phyloP scores from a whole-genome alignment of 2,113 vertebrate genomes.

The Gallinago paraguaiae region DNA sequence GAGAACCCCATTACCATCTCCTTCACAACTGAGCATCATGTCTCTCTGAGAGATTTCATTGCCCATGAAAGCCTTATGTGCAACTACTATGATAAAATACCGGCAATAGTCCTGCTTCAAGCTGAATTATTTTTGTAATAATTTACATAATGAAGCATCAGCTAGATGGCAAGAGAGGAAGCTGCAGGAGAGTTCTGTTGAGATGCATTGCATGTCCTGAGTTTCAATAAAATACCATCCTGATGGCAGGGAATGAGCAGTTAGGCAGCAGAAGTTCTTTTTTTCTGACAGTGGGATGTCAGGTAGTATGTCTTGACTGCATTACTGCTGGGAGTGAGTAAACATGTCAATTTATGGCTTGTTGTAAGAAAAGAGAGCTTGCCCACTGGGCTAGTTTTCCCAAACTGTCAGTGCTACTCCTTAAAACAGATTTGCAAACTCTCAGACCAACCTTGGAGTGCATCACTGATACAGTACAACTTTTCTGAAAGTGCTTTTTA shows the following conservation, averaged over 20 bases:
- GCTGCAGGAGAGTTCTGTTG: background rate
- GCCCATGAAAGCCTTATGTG: background rate
- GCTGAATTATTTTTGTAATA: background rate
- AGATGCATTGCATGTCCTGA: background rate
- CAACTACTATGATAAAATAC: background rate
- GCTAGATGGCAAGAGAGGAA: background rate
- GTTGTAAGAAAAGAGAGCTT: background rate
- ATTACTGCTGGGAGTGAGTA: background rate
- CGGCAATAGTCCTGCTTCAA: background rate
- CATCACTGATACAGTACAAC: background rate
- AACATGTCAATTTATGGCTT: background rate
- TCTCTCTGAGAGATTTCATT: background rate
- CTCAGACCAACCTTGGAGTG: background rate
- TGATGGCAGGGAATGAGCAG: background rate
- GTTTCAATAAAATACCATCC: background rate
- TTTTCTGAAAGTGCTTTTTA: conserved; percentile 23
- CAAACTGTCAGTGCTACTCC: background rate
- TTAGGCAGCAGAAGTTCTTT: background rate
- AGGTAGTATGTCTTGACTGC: background rate
- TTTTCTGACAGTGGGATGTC: background rate
- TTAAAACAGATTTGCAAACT: background rate
- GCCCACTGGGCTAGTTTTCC: background rate
- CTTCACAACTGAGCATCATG: background rate
- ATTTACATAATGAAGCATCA: background rate
- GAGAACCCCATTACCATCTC: background rate